These are phyloP conservation scores for Phodopus roborovskii DNA, from an alignment of 2,113 vertebrate genomes.

Conservation along the genomic window DNA sequence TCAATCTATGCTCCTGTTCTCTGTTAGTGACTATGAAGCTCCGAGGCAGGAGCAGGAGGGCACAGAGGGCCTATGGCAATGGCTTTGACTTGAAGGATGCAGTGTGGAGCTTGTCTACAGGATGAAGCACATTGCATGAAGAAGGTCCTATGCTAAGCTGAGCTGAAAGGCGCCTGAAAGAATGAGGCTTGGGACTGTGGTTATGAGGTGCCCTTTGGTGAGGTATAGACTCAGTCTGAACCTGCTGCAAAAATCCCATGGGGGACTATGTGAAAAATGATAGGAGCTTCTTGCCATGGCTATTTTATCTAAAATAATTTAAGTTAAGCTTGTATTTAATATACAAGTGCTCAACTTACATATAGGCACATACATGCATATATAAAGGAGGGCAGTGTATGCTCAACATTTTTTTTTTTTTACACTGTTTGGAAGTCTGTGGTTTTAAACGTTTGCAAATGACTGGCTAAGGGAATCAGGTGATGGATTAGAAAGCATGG, in stretches of 20 bases:
- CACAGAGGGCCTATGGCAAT: background rate
- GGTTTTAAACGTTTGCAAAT: background rate
- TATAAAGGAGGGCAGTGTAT: background rate
- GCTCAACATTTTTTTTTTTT: too few species aligned
- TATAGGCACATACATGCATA: background rate
- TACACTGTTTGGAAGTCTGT: background rate
- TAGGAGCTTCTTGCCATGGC: background rate
- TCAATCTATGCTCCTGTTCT: background rate
- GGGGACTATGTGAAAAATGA: background rate
- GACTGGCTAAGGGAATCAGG: background rate
- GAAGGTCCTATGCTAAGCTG: background rate
- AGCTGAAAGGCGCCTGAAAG: background rate
- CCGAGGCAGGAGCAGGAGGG: background rate
- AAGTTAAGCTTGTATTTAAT: background rate
- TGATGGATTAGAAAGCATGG: background rate
- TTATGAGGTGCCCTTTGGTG: background rate
- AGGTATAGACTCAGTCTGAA: background rate
- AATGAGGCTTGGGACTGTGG: accelerated
- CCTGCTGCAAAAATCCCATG: background rate
- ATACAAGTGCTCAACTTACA: background rate
- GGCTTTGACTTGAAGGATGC: background rate
- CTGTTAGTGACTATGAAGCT: background rate
- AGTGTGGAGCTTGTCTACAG: accelerated
- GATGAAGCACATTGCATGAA: accelerated
- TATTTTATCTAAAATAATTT: background rate